Evolutionary conservation across 2,797 vertebrate genomes (phyloP).

Genomic region (Euthynnus affinis): DNA sequence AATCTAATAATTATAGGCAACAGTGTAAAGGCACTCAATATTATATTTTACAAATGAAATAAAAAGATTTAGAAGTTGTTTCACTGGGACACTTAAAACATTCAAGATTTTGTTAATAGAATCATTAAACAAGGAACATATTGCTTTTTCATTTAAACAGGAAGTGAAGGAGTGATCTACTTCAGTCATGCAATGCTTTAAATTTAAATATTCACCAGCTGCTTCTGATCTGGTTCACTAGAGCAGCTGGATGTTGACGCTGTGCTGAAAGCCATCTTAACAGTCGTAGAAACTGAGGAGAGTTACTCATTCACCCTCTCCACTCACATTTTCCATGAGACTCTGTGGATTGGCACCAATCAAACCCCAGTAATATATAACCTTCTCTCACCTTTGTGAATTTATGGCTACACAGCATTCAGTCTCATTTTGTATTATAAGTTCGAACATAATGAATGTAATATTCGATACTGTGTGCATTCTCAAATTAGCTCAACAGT

Average conservation of each 20-base stretch:
- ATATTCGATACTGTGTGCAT: neutral
- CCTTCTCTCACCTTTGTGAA: conserved; percentile 30
- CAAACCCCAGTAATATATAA: conserved; percentile 29
- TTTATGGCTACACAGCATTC: neutral
- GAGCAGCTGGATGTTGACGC: neutral
- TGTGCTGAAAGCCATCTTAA: conserved; percentile 40
- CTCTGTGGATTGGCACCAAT: conserved; percentile 23
- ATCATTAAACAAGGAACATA: neutral
- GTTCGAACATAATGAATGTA: neutral
- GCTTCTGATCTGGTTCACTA: conserved; percentile 1
- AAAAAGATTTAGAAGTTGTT: neutral
- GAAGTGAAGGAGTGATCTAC: neutral
- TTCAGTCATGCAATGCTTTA: conserved; percentile 1
- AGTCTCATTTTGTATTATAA: conserved; percentile 10
- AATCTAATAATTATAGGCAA: neutral
- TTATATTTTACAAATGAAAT: neutral
- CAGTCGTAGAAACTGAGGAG: conserved; percentile 30
- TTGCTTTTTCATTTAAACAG: neutral
- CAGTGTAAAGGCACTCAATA: neutral
- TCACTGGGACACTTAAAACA: neutral
- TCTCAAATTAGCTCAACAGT: neutral
- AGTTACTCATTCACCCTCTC: conserved; percentile 20
- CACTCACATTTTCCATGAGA: conserved; percentile 1
- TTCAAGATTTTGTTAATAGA: neutral
- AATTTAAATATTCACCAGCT: conserved; percentile 13